Evolutionary conservation across 2,113 vertebrate species (phyloP).

Genomic region (Mormyrus lacerda): DNA sequence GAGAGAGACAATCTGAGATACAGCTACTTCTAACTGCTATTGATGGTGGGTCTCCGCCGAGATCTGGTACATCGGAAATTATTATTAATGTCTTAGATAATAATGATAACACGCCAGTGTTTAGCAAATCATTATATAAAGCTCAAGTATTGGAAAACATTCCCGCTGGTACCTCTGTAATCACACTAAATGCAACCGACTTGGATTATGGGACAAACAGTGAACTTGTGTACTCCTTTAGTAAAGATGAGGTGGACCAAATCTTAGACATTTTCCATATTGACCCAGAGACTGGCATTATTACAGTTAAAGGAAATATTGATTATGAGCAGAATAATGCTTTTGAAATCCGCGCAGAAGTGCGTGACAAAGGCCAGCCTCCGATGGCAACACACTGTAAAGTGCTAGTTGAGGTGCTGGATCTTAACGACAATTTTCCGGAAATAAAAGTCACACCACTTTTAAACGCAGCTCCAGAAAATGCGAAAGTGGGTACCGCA

Average conservation of each 20-base stretch:
- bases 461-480: slow-evolving; percentile 53
- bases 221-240: slow-evolving; percentile 49
- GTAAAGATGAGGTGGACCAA: slow-evolving; percentile 32
- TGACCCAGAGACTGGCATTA: slow-evolving; percentile 34
- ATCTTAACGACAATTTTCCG: slow-evolving; percentile 73
- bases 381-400: slow-evolving; percentile 58
- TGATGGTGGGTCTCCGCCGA: slow-evolving; percentile 53
- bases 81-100: slow-evolving; percentile 58
- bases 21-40: slow-evolving; percentile 47
- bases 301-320: slow-evolving; percentile 43
- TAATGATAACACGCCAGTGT: slow-evolving; percentile 67
- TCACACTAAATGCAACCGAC: slow-evolving; percentile 55
- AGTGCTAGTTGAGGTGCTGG: slow-evolving; percentile 56
- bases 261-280: slow-evolving; percentile 42
- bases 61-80: slow-evolving; percentile 53
- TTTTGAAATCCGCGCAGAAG: slow-evolving; percentile 69
- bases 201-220: slow-evolving; percentile 61
- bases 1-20: slow-evolving; percentile 50
- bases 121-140: slow-evolving; percentile 52
- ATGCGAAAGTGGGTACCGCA: slow-evolving; percentile 51
- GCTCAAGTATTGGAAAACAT: slow-evolving; percentile 55
- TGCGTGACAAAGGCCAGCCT: slow-evolving; percentile 56
- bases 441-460: slow-evolving; percentile 60
- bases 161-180: slow-evolving; percentile 36
- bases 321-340: slow-evolving; percentile 65